These are phyloP conservation scores for human DNA, from an alignment of 2,113 vertebrate genomes.

Conservation along the genomic window DNA sequence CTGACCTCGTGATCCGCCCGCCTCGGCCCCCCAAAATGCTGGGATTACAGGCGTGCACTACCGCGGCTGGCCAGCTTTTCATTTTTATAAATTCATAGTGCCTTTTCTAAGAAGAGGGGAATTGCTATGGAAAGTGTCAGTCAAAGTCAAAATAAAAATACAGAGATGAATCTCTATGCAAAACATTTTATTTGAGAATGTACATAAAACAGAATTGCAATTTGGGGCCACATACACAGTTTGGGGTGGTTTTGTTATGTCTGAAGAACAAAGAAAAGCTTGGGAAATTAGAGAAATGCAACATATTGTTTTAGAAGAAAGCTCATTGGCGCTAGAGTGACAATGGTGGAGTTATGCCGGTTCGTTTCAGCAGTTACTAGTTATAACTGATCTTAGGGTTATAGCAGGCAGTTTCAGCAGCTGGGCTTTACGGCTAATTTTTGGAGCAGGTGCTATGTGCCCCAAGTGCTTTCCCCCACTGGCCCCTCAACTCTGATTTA, in stretches of 20 bases:
- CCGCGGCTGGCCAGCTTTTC: not conserved
- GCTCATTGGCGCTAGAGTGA: not conserved
- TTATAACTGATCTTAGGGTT: not conserved
- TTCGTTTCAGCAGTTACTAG: not conserved
- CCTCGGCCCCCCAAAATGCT: too few relatives aligned
- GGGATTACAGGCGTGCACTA: rapidly evolving
- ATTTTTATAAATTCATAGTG: slow-evolving; percentile 8
- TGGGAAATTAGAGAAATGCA: not conserved
- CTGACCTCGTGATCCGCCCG: too few relatives aligned
- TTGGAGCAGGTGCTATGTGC: not conserved
- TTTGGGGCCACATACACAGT: not conserved
- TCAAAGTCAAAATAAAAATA: not conserved
- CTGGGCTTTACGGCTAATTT: not conserved
- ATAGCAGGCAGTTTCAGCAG: not conserved
- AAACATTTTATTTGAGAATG: not conserved
- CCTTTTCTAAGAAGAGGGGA: not conserved
- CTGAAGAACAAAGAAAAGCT: not conserved
- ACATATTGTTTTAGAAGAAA: not conserved
- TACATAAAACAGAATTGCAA: not conserved
- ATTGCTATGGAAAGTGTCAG: not conserved
- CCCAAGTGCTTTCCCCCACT: not conserved
- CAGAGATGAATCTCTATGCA: not conserved
- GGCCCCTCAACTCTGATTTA: not conserved
- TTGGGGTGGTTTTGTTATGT: not conserved
- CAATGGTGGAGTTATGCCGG: not conserved